phyloP scores from a whole-genome alignment of 2,797 vertebrate genomes.

The Adrianichthys oophorus region DNA sequence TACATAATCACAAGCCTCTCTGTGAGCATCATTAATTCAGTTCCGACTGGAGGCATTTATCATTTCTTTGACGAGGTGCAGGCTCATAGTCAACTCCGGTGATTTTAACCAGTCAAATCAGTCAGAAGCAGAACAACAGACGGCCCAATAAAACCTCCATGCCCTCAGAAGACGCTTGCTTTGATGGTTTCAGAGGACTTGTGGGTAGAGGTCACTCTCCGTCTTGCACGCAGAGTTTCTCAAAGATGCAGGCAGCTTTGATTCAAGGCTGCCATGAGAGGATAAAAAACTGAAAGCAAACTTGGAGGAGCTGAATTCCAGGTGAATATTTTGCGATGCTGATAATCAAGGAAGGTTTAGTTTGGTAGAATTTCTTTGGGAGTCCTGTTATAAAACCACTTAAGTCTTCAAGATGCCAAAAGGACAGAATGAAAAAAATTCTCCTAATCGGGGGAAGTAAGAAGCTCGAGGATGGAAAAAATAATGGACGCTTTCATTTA shows the following conservation, averaged over 20 bases:
- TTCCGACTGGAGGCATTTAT: constrained; percentile 65
- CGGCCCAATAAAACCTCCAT: constrained; percentile 17
- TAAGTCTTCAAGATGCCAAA: constrained; percentile 40
- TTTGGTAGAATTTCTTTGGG: constrained; percentile 29
- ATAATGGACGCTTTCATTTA: constrained; percentile 35
- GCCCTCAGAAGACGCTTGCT: constrained; percentile 24
- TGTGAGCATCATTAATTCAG: constrained; percentile 70
- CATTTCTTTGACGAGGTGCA: constrained; percentile 49
- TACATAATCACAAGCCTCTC: constrained; percentile 72
- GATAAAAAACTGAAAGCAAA: constrained; percentile 49
- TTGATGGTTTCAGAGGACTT: constrained; percentile 42
- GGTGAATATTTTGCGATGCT: constrained; percentile 23
- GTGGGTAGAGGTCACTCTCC: constrained; percentile 33
- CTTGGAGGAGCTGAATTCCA: constrained; percentile 52
- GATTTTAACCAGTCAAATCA: constrained; percentile 59
- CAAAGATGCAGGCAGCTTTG: constrained; percentile 15
- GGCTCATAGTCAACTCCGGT: constrained; percentile 34
- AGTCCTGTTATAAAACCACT: constrained; percentile 34
- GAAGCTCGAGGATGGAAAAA: constrained; percentile 39
- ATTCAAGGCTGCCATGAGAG: constrained; percentile 43
- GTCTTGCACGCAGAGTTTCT: constrained; percentile 21
- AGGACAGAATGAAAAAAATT: constrained; percentile 30
- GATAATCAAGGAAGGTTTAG: constrained; percentile 48
- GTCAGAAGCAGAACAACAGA: constrained; percentile 24
- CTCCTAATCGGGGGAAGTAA: constrained; percentile 15